Evolutionary conservation across 1,140 invertebrate species (phyloP).

Genomic region (Pemphigus obesinymphae): DNA sequence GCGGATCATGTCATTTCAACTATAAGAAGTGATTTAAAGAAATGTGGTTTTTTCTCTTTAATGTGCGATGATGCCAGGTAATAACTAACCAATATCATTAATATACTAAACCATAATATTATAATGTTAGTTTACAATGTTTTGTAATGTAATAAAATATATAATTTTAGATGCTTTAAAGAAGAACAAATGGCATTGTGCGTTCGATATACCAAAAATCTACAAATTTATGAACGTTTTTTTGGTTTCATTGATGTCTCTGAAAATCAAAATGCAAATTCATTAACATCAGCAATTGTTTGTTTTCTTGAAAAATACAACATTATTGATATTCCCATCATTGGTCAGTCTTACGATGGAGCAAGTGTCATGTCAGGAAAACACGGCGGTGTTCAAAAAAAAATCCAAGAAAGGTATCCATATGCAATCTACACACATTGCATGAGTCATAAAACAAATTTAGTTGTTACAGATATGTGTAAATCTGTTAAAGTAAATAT

Average conservation of each 20-base stretch:
- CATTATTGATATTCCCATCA: not conserved
- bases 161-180: not conserved
- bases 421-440: conserved; percentile 44
- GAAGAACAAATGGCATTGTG: not conserved
- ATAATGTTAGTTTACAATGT: not conserved
- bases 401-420: conserved; percentile 37
- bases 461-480: not conserved
- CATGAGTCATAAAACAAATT: not conserved
- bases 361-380: conserved; percentile 39
- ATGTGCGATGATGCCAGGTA: not conserved
- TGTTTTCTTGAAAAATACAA: not conserved
- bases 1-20: not conserved
- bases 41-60: conserved; percentile 4
- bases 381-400: conserved; percentile 13
- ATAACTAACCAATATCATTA: not conserved
- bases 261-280: too few species aligned
- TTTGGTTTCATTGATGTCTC: not conserved
- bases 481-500: not conserved
- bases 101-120: too few species aligned
- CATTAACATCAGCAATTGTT: not conserved
- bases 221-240: not conserved
- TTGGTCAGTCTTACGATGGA: conserved; percentile 42
- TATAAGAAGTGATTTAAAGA: too few species aligned
- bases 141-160: not conserved
- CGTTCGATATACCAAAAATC: not conserved